Evolutionary conservation across 2,797 vertebrate species (phyloP).

Genomic region (Enteromius unitaeniatus): DNA sequence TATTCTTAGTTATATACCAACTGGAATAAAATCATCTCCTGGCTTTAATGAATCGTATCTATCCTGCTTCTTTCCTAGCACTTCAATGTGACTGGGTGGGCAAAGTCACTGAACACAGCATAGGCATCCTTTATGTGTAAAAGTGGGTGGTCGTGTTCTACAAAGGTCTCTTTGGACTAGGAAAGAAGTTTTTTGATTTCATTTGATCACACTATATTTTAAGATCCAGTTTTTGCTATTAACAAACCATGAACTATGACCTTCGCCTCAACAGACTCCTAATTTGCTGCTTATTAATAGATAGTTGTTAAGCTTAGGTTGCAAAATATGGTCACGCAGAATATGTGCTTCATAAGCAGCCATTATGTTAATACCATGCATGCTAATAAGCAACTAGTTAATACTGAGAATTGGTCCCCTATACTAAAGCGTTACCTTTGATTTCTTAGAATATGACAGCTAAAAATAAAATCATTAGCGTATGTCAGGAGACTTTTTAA

Average conservation of each 20-base stretch:
- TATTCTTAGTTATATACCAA: background rate
- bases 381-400: background rate
- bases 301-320: background rate
- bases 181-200: background rate
- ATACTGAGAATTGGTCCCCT: background rate
- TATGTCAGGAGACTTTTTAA: background rate
- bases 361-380: background rate
- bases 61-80: background rate
- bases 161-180: background rate
- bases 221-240: background rate
- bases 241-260: background rate
- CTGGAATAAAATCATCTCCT: background rate
- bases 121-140: background rate
- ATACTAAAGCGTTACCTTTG: background rate
- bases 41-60: background rate
- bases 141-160: background rate
- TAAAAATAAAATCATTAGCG: background rate
- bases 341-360: background rate
- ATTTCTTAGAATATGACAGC: background rate
- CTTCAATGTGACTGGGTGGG: background rate
- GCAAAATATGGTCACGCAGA: background rate
- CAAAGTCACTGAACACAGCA: background rate
- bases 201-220: background rate
- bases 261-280: background rate
- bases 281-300: background rate